Conservation (phyloP, 2,113 vertebrate genomes). For the Zosterops japonicus region DNA sequence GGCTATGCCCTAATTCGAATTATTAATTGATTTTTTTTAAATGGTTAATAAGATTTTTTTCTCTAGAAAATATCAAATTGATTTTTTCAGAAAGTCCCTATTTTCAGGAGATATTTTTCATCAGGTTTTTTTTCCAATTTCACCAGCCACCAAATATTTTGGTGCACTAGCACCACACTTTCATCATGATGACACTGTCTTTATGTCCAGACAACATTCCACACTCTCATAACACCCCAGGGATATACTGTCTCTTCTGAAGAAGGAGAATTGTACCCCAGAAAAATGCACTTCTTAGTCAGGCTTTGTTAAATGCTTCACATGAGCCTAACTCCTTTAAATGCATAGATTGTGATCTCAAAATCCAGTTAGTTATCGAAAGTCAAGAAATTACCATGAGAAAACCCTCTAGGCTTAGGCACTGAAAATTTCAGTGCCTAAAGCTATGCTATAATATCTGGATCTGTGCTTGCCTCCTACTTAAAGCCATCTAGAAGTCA, state of each 20-base stretch:
- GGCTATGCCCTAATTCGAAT: not conserved
- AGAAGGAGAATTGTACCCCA: not conserved
- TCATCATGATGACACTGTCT: fast-evolving
- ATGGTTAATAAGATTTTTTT: not conserved
- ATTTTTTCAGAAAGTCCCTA: not conserved
- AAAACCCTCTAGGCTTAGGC: not conserved
- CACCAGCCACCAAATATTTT: not conserved
- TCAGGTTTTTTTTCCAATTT: not conserved
- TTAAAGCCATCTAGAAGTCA: not conserved
- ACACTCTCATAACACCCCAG: not conserved
- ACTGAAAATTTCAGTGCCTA: not conserved
- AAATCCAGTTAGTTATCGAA: not conserved
- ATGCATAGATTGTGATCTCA: not conserved
- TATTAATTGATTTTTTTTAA: not conserved
- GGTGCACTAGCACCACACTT: not conserved
- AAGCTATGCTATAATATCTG: not conserved
- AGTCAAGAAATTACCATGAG: not conserved
- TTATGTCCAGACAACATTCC: not conserved
- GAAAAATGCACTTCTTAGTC: not conserved
- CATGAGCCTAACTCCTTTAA: not conserved
- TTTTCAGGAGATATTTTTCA: not conserved
- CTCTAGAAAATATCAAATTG: not conserved
- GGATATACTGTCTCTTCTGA: not conserved
- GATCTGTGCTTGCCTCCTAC: not conserved
- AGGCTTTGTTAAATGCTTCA: not conserved